These are phyloP conservation scores for Chrysolina americana DNA, from an alignment of 2,888 invertebrate genomes.

Conservation along the genomic window DNA sequence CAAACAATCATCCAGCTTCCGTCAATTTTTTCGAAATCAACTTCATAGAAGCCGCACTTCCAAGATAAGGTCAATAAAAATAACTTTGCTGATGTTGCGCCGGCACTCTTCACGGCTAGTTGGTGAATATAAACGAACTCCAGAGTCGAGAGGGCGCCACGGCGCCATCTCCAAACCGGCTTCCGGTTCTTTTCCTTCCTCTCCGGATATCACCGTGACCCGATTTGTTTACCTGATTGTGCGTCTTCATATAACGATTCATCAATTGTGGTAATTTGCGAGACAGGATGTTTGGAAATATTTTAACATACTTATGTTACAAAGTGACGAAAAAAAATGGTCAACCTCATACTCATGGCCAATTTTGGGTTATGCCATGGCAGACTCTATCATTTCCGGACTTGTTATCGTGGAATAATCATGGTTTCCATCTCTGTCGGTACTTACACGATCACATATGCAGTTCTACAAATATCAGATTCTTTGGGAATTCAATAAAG, in stretches of 20 bases:
- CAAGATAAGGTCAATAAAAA: slow-evolving; percentile 40
- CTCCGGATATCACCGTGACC: slow-evolving; percentile 28
- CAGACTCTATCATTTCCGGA: too few species aligned
- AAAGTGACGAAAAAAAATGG: background rate
- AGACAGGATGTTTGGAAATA: background rate
- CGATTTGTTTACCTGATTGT: slow-evolving; percentile 23
- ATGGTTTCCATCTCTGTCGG: too few species aligned
- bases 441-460: too few species aligned
- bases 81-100: slow-evolving; percentile 38
- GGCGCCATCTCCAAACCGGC: slow-evolving; percentile 38
- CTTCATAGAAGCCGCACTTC: slow-evolving; percentile 37
- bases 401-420: too few species aligned
- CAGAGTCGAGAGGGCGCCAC: slow-evolving; percentile 37
- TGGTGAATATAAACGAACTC: slow-evolving; percentile 36
- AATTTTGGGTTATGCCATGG: background rate
- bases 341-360: background rate
- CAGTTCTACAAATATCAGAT: too few species aligned
- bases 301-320: slow-evolving; percentile 1
- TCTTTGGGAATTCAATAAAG: too few species aligned
- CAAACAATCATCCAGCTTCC: slow-evolving; percentile 11
- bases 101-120: slow-evolving; percentile 41
- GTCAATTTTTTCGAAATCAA: slow-evolving; percentile 9
- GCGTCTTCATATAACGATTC: background rate
- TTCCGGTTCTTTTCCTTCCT: slow-evolving; percentile 38
- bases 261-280: background rate